Evolutionary conservation across 2,797 vertebrate species (phyloP).

Genomic region (Lates japonicus): DNA sequence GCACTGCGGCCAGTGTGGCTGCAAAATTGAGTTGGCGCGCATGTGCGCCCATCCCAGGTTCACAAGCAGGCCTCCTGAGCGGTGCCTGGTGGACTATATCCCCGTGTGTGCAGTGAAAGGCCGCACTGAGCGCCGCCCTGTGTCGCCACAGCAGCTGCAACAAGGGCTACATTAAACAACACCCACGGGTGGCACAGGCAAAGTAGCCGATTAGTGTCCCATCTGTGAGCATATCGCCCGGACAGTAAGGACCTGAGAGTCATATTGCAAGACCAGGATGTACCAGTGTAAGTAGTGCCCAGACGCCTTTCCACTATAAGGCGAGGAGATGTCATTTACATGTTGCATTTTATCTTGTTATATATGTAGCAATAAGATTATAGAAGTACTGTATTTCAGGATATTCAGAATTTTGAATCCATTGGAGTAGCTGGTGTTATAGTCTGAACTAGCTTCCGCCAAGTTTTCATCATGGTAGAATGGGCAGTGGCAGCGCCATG

Average conservation of each 20-base stretch:
- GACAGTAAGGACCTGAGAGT: slow-evolving; percentile 94
- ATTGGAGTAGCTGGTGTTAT: neutral
- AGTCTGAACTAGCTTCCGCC: neutral
- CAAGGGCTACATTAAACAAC: slow-evolving; percentile 98
- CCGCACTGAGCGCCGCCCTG: slow-evolving; percentile 94
- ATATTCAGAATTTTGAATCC: neutral
- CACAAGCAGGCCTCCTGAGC: too few relatives aligned
- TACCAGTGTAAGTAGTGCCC: slow-evolving; percentile 94
- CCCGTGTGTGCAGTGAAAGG: slow-evolving; percentile 88
- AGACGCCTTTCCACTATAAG: slow-evolving; percentile 95
- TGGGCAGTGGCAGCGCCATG: neutral
- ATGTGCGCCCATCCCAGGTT: slow-evolving; percentile 60
- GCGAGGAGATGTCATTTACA: slow-evolving; percentile 72
- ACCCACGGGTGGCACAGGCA: slow-evolving; percentile 95
- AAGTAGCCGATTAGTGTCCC: slow-evolving; percentile 94
- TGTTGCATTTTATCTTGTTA: neutral
- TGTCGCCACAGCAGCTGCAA: slow-evolving; percentile 96
- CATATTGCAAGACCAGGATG: slow-evolving; percentile 96
- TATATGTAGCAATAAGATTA: neutral
- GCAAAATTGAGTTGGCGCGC: too few relatives aligned
- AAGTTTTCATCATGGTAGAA: neutral
- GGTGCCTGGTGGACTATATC: slow-evolving; percentile 95
- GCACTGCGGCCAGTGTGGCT: slow-evolving; percentile 6
- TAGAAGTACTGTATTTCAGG: neutral
- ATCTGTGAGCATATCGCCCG: slow-evolving; percentile 95